Evolutionary conservation across 2,888 invertebrate species (phyloP).

Genomic region (Tetragonisca angustula): DNA sequence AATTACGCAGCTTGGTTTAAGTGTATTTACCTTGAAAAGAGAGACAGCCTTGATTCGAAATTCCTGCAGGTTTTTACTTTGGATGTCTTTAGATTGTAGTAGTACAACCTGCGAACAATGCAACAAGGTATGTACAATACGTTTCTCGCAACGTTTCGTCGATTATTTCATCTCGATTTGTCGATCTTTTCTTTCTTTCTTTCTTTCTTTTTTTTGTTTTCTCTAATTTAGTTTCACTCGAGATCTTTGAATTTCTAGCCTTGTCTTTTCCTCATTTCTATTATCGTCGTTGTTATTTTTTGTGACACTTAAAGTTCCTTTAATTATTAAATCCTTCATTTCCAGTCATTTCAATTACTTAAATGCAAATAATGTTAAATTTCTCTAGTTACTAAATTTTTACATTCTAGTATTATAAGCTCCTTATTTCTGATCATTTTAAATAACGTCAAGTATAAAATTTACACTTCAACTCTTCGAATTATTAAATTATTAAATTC

Average conservation of each 20-base stretch:
- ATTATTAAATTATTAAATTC: background rate
- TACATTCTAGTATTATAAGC: too few relatives aligned
- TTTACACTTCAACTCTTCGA: too few relatives aligned
- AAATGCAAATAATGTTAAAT: too few relatives aligned
- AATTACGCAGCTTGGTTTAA: conserved; percentile 65
- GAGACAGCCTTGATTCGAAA: conserved; percentile 73
- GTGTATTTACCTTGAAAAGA: conserved; percentile 73
- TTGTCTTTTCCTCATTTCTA: background rate
- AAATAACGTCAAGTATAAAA: too few relatives aligned
- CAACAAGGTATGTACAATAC: conserved; percentile 74
- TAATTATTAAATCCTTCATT: background rate
- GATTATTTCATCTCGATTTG: conserved; percentile 21
- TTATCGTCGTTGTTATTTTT: background rate
- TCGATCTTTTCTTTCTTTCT: background rate
- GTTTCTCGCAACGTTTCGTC: conserved; percentile 56
- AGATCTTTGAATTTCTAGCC: background rate
- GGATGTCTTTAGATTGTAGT: conserved; percentile 74
- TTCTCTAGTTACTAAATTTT: too few relatives aligned
- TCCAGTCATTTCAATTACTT: too few relatives aligned
- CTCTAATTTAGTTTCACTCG: background rate
- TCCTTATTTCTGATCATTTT: too few relatives aligned
- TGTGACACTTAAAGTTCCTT: background rate
- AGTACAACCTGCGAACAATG: conserved; percentile 75
- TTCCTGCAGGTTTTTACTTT: conserved; percentile 72
- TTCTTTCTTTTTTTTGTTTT: background rate